These are phyloP conservation scores for Camponotus floridanus DNA, from an alignment of 1,140 invertebrate species.

Conservation along the genomic window DNA sequence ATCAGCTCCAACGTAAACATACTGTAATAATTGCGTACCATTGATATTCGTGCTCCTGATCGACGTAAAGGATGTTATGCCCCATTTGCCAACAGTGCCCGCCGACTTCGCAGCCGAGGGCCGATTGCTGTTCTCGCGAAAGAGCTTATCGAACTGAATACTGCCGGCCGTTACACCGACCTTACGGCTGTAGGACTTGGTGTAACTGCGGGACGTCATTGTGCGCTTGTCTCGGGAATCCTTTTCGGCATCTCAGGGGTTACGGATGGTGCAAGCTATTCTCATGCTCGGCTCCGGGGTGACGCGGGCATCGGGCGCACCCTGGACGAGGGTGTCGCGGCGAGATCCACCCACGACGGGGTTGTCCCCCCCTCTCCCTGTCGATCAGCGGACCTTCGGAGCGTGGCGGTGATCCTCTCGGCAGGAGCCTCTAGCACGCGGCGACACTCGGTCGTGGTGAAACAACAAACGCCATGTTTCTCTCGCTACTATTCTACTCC, in stretches of 20 bases:
- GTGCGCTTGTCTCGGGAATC: conserved; percentile 72
- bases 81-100: conserved; percentile 96
- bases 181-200: conserved; percentile 87
- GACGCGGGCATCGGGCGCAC: conserved; percentile 36
- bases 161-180: conserved; percentile 86
- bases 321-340: conserved; percentile 41
- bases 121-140: conserved; percentile 95
- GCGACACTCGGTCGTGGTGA: conserved; percentile 70
- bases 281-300: conserved; percentile 70
- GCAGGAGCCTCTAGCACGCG: conserved; percentile 18
- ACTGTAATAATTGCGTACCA: conserved; percentile 85
- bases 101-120: conserved; percentile 95
- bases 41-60: conserved; percentile 92
- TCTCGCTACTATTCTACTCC: conserved; percentile 32
- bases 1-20: conserved; percentile 21
- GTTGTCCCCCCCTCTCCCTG: not conserved
- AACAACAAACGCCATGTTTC: conserved; percentile 83
- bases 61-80: conserved; percentile 96
- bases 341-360: conserved; percentile 28
- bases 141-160: conserved; percentile 92
- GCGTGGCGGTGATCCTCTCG: conserved; percentile 7
- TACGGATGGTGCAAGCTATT: conserved; percentile 65
- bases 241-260: conserved; percentile 75
- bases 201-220: conserved; percentile 88
- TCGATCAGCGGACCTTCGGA: not conserved